Evolutionary conservation across 2,888 invertebrate genomes (phyloP).

Genomic region (Dolichopus griseipennis): DNA sequence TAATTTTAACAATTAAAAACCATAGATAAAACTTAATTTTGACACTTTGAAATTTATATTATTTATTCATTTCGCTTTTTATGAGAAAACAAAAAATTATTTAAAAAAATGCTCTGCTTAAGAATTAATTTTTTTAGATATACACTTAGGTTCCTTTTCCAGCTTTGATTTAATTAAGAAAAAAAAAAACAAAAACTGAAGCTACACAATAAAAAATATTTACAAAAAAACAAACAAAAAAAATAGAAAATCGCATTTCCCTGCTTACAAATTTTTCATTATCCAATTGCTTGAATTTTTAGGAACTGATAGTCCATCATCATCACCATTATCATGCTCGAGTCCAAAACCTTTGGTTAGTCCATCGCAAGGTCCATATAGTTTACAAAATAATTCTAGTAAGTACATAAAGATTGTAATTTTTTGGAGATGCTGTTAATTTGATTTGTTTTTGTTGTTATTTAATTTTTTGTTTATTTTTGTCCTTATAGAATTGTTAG

Average conservation of each 20-base stretch:
- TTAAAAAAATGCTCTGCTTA: too few species aligned
- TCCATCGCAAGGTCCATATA: constrained; percentile 41
- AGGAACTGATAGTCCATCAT: constrained; percentile 40
- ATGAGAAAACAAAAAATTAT: too few species aligned
- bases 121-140: too few species aligned
- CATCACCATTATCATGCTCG: constrained; percentile 43
- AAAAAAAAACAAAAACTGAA: too few species aligned
- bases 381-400: constrained; percentile 34
- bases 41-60: too few species aligned
- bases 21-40: too few species aligned
- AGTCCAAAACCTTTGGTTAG: constrained; percentile 44
- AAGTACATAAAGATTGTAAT: constrained; percentile 20
- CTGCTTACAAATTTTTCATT: constrained; percentile 13
- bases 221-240: too few species aligned
- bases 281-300: constrained; percentile 27
- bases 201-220: too few species aligned
- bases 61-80: too few species aligned
- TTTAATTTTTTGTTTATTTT: constrained; percentile 14
- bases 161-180: too few species aligned
- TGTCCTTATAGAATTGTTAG: constrained; percentile 8
- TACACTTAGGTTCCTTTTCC: too few species aligned
- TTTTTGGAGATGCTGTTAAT: constrained; percentile 8
- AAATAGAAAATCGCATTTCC: neutral
- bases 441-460: constrained; percentile 18
- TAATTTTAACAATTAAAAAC: neutral